Evolutionary conservation across 2,797 vertebrate genomes (phyloP).

Genomic region (Phrynocephalus forsythii): DNA sequence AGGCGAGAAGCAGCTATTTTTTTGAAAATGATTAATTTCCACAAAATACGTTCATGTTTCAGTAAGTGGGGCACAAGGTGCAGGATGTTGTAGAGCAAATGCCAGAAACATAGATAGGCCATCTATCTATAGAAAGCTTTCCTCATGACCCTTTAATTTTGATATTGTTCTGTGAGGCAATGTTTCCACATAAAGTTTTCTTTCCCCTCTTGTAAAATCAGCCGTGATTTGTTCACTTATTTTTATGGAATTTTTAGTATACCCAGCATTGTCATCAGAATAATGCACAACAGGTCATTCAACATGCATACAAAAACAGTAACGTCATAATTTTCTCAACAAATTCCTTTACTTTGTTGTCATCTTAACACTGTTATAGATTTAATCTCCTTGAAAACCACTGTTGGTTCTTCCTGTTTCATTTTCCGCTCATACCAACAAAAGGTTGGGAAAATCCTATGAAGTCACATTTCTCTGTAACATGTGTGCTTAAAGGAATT

Average conservation of each 20-base stretch:
- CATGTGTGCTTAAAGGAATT: too few species aligned
- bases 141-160: not conserved
- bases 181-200: not conserved
- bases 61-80: not conserved
- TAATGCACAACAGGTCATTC: not conserved
- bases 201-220: not conserved
- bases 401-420: slow-evolving; percentile 11
- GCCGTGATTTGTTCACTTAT: not conserved
- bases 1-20: not conserved
- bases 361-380: not conserved
- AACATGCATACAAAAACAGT: too few species aligned
- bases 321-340: not conserved
- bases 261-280: not conserved
- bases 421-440: not conserved
- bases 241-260: not conserved
- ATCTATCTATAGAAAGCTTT: too few species aligned
- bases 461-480: not conserved
- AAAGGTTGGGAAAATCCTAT: not conserved
- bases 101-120: too few species aligned
- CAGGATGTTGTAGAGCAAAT: not conserved
- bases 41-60: not conserved
- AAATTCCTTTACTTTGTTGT: not conserved
- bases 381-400: not conserved
- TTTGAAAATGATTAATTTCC: not conserved
- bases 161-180: not conserved